Conservation (phyloP, 2,888 invertebrate species). For the Podabrus alpinus region DNA sequence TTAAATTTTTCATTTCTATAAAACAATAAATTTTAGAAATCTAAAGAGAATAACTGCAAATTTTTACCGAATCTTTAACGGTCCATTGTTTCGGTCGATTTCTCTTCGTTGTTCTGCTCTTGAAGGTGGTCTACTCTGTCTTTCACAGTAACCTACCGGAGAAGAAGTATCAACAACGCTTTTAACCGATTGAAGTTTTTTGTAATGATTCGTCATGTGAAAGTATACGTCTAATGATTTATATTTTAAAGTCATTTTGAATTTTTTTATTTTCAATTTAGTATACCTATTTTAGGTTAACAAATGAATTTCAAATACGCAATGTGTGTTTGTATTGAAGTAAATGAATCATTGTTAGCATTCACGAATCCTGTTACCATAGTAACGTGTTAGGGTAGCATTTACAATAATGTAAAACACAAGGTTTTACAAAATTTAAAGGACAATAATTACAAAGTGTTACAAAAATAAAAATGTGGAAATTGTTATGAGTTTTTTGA, state of each 20-base stretch:
- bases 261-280: not conserved
- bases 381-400: not conserved
- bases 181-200: constrained; percentile 50
- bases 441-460: not conserved
- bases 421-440: not conserved
- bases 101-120: not conserved
- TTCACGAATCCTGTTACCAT: not conserved
- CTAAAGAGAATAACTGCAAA: not conserved
- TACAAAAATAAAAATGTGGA: not conserved
- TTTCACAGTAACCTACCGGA: constrained; percentile 42
- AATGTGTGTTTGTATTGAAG: not conserved
- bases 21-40: not conserved
- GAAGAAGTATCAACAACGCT: constrained; percentile 50
- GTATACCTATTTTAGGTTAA: not conserved
- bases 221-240: constrained; percentile 46
- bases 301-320: not conserved
- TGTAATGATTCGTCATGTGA: constrained; percentile 57
- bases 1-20: not conserved
- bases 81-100: not conserved
- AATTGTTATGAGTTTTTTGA: too few species aligned
- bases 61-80: not conserved
- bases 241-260: constrained; percentile 13
- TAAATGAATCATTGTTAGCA: not conserved
- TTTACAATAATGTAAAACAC: not conserved
- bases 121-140: constrained; percentile 15